Evolutionary conservation across 2,888 invertebrate genomes (phyloP), one percentile per base, ranked within the genome.

Genomic region (Lycia hirtaria): DNA sequence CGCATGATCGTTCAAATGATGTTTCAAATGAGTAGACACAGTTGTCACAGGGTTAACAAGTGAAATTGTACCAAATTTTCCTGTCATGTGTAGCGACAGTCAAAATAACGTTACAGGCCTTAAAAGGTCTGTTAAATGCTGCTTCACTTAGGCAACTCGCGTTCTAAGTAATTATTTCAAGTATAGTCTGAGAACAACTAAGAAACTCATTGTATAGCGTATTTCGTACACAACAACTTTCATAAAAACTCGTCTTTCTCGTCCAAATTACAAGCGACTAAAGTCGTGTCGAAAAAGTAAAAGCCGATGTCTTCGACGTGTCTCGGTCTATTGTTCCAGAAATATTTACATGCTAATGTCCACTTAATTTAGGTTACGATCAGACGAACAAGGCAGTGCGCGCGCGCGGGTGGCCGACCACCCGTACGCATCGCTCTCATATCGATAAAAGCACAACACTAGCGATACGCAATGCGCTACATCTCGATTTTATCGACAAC

Each of bases 331-430:
- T 83, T 83, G 83, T 81, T 70, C 75, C 67, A 60, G 65, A 71
- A 73, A 73, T 70, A 75, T 73, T 73, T 64, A 80, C 80, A 80
- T 75, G 75, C 71, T 79, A 81, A 83, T 81, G 78, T 71, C 68
- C 74, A 78, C 76, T 81, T 78, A 82, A 82, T 85, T 82, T 78
- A 74, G 79, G 77, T 77, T 77, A 77, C 55, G 68, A 62, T 54
- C 60, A 56, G 62, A 64, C 51, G 49, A 50, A 68, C 64, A 52
- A 38, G 37, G 55, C 58, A 61, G 60, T 62, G 64, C 68, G 67
- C 68, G 72, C 65, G 69, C 72, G 69, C 79, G 85, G 85, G 87
- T 85, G 87, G 86, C 80, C 71, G 86, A 72, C 71, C 72, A 69
- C 77, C 72, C 77, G 76, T 22, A 65, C 71, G 58, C 72, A 71